A percentile compares a stretch with the other conserved stretches of the same genome.
Evolutionary conservation across 2,797 vertebrate genomes (phyloP).

Genomic region (Chloroceryle inda): DNA sequence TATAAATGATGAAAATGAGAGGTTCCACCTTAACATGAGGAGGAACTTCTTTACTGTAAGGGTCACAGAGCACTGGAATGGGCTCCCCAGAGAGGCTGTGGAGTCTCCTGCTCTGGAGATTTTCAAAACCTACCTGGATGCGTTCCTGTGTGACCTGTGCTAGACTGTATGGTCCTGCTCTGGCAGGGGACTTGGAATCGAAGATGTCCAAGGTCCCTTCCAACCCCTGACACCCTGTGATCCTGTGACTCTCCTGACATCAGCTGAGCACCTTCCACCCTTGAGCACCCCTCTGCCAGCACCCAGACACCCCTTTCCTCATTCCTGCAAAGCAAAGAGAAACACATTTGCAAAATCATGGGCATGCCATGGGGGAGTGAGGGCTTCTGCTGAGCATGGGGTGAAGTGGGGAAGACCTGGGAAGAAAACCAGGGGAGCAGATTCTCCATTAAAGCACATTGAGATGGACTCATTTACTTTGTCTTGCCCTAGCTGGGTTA

Average conservation of each 20-base stretch:
- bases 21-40: no score
- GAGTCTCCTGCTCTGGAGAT: no score
- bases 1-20: not conserved
- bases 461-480: conserved; percentile 10
- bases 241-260: not conserved
- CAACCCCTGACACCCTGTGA: no score
- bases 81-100: no score
- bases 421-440: not conserved
- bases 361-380: fast-evolving
- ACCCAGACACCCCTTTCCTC: not conserved
- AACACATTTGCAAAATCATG: not conserved
- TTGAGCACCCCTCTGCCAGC: not conserved
- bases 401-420: not conserved
- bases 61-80: no score
- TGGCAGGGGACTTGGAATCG: no score
- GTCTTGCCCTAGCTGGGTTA: not conserved
- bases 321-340: not conserved
- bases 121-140: no score
- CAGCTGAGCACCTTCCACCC: not conserved
- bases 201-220: no score
- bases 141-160: no score
- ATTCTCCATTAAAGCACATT: not conserved
- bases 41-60: no score
- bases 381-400: not conserved
- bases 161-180: no score